Conservation (phyloP, 1,140 invertebrate genomes). For the Habropoda laboriosa region DNA sequence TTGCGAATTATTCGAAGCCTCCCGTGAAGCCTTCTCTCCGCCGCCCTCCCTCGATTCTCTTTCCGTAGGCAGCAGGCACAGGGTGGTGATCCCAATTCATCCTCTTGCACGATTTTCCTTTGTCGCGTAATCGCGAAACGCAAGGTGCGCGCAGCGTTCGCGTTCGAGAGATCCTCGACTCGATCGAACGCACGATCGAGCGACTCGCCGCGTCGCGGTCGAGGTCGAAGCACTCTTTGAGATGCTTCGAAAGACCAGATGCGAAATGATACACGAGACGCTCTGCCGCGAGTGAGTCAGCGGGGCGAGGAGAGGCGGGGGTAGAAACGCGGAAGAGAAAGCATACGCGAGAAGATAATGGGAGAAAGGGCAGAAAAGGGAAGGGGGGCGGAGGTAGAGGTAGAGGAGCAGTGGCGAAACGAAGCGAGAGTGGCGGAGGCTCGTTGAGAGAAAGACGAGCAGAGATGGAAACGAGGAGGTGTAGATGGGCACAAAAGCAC, state of each 20-base stretch:
- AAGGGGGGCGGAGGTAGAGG: neutral
- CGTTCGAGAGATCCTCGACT: constrained; percentile 9
- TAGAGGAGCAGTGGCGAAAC: constrained; percentile 22
- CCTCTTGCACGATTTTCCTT: neutral
- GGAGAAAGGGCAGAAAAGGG: constrained; percentile 10
- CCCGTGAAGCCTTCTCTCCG: neutral
- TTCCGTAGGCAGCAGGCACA: too few relatives aligned
- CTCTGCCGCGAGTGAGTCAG: neutral
- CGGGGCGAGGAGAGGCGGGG: neutral
- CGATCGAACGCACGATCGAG: constrained; percentile 19
- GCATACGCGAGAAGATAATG: constrained; percentile 25
- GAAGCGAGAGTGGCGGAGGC: constrained; percentile 20
- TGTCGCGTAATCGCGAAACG: constrained; percentile 23
- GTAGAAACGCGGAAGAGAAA: constrained; percentile 25
- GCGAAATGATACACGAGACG: constrained; percentile 1
- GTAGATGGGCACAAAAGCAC: constrained; percentile 72
- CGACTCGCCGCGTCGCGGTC: constrained; percentile 2
- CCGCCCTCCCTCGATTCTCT: neutral
- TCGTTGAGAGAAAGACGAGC: constrained; percentile 48
- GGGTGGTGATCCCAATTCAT: too few relatives aligned
- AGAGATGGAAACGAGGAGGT: constrained; percentile 61
- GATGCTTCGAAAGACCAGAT: constrained; percentile 9
- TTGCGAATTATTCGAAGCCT: constrained; percentile 35
- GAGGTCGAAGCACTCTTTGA: constrained; percentile 26
- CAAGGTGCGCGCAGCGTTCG: neutral